These are phyloP conservation scores for Sepiola atlantica DNA, from an alignment of 2,888 invertebrate genomes.

Conservation along the genomic window DNA sequence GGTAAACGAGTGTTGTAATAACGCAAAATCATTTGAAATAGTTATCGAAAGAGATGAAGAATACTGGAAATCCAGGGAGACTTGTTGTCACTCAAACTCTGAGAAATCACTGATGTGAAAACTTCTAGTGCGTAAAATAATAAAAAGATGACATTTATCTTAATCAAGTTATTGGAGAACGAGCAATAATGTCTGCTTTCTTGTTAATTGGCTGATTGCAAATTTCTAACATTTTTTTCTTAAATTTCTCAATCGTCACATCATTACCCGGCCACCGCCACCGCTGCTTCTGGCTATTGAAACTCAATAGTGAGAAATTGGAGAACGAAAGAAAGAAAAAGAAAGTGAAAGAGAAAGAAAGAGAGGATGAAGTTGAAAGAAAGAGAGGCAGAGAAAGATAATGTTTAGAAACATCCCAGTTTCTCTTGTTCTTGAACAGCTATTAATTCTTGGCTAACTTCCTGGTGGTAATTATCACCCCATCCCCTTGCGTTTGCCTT, in stretches of 20 bases:
- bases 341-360: not conserved
- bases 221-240: not conserved
- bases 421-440: not conserved
- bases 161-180: not conserved
- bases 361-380: not conserved
- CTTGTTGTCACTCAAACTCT: no score
- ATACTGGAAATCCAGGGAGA: no score
- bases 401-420: not conserved
- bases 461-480: not conserved
- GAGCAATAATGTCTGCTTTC: not conserved
- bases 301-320: not conserved
- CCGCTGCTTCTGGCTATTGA: not conserved
- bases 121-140: no score
- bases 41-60: no score
- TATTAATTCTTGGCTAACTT: not conserved
- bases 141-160: not conserved
- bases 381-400: not conserved
- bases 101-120: no score
- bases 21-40: no score
- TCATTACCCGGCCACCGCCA: not conserved
- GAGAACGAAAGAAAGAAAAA: not conserved
- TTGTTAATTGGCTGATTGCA: conserved; percentile 18
- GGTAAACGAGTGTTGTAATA: no score
- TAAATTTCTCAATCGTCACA: not conserved
- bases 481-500: not conserved